Evolutionary conservation across 2,888 invertebrate species (phyloP).

Genomic region (Terebella lapidaria): DNA sequence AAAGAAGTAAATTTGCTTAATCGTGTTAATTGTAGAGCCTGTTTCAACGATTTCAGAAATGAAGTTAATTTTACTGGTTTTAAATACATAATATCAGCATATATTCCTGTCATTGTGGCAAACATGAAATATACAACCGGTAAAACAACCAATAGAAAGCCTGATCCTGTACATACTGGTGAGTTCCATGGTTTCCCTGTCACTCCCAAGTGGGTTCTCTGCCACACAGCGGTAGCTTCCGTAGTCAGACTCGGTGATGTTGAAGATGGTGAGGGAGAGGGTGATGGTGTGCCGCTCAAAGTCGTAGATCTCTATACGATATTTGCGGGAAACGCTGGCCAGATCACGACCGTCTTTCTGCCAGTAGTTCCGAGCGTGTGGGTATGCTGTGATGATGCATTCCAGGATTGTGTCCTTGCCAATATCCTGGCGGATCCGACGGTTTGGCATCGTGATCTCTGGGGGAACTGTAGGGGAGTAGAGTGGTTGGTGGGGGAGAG

Average conservation of each 20-base stretch:
- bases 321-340: slow-evolving; percentile 14
- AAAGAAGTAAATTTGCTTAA: no score
- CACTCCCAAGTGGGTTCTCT: slow-evolving; percentile 21
- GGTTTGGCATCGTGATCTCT: slow-evolving; percentile 38
- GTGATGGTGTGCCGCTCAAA: slow-evolving; percentile 23
- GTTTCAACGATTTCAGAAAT: no score
- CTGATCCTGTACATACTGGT: no score
- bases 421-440: slow-evolving; percentile 37
- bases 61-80: no score
- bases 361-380: slow-evolving; percentile 39
- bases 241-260: slow-evolving; percentile 19
- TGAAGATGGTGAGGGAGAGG: slow-evolving; percentile 21
- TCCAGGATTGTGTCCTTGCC: slow-evolving; percentile 47
- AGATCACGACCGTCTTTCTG: slow-evolving; percentile 18
- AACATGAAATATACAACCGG: no score
- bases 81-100: no score
- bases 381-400: slow-evolving; percentile 44
- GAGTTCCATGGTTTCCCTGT: slow-evolving; percentile 21
- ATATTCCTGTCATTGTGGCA: no score
- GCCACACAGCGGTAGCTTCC: slow-evolving; percentile 27
- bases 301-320: slow-evolving; percentile 20
- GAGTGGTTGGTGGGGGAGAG: no score
- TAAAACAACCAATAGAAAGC: no score
- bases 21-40: no score
- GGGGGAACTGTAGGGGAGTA: slow-evolving; percentile 48